Base-by-base conservation (phyloP, 2,113 vertebrate genomes). In the Atrichornis clamosus region DNA sequence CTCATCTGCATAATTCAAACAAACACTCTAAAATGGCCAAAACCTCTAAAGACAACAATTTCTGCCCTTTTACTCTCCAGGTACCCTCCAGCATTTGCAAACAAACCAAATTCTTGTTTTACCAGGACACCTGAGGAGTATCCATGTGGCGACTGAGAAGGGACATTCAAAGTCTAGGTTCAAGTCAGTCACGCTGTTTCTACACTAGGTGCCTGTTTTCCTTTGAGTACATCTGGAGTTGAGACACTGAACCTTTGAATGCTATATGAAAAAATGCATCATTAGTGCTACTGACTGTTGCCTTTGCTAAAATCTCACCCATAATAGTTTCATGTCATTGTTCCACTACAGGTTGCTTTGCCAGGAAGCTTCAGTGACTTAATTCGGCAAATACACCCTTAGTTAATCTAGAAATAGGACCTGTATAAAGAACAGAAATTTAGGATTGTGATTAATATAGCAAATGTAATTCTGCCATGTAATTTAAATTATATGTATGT, bases 401-500 rank as follows among this genome's bases (percentile, higher is more conserved):
- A 75, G 39, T 89, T 91, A 75, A 88, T 88, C 69, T 77, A 76
- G 75, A 93, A 93, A 80, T 50, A 80, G 59, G 75, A 69, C 37
- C 32, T 69, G 23, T 91, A 74, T 91, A 77, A 93, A 80, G 67
- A 93, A 35, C 33, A 69, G 42, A 88, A 86, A 74, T 58, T 80
- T 39, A 83, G 39, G 42, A 63, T 55, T 85, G 72, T 89, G 72
- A 86, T 95, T 94, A 92, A 95, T 86, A 59, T 32, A 88, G 50
- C 21, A 94, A 92, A 93, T 84, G 46, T 80, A 77, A 80, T 88
- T 85, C 83, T 90, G 55, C 33, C 21, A 20, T 70, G 46, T 77
- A 80, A 92, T 84, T 90, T 80, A 81, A 90, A 75, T 95, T 67
- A 50, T 49, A 50, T 47, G 14, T 63, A 74, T 77, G 42, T 74